Evolutionary conservation across 2,797 vertebrate genomes (phyloP).

Genomic region (Clarias platycephalus): DNA sequence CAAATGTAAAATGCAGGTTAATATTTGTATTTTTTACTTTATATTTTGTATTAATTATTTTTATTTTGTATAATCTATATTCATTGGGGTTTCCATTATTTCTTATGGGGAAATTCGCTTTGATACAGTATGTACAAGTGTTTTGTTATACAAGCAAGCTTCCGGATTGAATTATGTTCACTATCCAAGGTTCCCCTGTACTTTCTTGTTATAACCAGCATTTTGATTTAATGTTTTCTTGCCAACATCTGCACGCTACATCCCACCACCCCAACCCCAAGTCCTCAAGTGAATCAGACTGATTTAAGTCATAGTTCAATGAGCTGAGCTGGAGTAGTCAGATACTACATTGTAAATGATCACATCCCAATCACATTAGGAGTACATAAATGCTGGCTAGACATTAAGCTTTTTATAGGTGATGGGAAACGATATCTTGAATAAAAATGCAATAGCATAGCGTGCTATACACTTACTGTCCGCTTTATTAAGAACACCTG

Average conservation of each 20-base stretch:
- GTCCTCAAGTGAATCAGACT: not conserved
- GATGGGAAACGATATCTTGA: not conserved
- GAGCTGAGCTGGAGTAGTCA: not conserved
- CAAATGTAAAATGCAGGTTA: too few relatives aligned
- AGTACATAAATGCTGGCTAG: too few relatives aligned
- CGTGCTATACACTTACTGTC: not conserved
- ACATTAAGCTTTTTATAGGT: slow-evolving; percentile 1
- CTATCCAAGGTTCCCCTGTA: too few relatives aligned
- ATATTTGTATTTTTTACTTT: too few relatives aligned
- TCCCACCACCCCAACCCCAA: not conserved
- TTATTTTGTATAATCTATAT: too few relatives aligned
- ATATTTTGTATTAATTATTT: too few relatives aligned
- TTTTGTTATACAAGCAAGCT: too few relatives aligned
- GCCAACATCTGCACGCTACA: not conserved
- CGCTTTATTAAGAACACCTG: not conserved
- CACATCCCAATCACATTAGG: not conserved
- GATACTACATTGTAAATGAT: not conserved
- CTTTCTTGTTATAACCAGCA: not conserved
- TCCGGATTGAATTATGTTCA: too few relatives aligned
- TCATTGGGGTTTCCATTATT: too few relatives aligned
- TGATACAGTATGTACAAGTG: too few relatives aligned
- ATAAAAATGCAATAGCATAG: not conserved
- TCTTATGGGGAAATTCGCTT: too few relatives aligned
- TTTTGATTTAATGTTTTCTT: not conserved
- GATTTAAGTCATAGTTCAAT: slow-evolving; percentile 2